Base-by-base conservation (phyloP, 2,888 invertebrate genomes). In the Brachyptera putata region DNA sequence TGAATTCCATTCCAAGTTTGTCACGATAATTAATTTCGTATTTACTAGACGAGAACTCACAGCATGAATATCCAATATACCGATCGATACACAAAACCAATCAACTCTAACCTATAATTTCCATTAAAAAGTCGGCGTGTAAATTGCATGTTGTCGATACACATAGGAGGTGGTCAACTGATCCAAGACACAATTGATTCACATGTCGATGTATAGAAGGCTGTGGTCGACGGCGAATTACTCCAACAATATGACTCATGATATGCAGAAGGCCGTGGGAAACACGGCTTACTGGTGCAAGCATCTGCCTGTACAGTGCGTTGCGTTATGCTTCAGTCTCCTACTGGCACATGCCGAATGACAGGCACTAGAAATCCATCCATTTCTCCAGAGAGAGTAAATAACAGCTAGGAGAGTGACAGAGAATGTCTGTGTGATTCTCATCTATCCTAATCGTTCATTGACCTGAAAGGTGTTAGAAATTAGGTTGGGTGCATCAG, bases 51-150 rank as follows among this genome's bases (percentile, higher is more conserved):
- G 7, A 11, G 30, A 30, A 30, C 30, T 30, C 30, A 30, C 30
- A n/a, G n/a, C n/a, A 30, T 11, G 30, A 30, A 30, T 30, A 43
- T 3, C 11, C 11, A 21, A 3, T 21, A 3, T 5, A 18, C 3
- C 11, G 43, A 43, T 43, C 43, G 43, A 43, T 43, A 11, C 18
- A 18, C 18, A 18, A 7, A 43, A 43, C 16, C 43, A 43, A 43
- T 43, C 43, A 43, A 43, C 18, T 16, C 5, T 14, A 43, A 14
- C 43, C 43, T 43, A 21, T 21, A 43, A 43, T 43, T 43, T 43
- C 43, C 43, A 43, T 43, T 43, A 18, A 43, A 43, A 43, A 16
- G 18, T 11, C 43, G 18, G 43, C 18, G 43, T 21, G 43, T 43
- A 43, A 43, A 43, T 43, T 43, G 11, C 21, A 43, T n/a, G 18